phyloP scores from a whole-genome alignment of 2,113 vertebrate species.

The Colius striatus region DNA sequence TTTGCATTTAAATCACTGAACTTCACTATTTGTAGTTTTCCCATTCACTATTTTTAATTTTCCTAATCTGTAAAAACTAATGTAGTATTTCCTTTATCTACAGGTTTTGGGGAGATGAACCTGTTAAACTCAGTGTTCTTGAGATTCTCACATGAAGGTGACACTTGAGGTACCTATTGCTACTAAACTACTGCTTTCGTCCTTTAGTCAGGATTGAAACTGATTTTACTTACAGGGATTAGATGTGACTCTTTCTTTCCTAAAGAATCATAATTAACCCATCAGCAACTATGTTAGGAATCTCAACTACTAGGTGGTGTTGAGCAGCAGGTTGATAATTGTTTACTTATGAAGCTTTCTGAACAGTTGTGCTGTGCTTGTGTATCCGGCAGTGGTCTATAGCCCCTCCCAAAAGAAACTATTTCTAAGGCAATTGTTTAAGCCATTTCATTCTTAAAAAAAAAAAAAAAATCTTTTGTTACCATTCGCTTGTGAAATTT shows the following conservation, averaged over 20 bases:
- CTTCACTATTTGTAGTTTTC: background rate
- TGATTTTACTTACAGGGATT: background rate
- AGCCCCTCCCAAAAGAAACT: background rate
- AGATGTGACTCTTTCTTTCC: background rate
- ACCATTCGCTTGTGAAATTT: background rate
- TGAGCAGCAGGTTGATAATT: background rate
- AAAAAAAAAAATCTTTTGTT: background rate
- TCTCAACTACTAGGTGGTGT: background rate
- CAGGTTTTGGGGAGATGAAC: background rate
- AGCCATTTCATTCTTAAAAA: background rate
- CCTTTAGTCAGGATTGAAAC: background rate
- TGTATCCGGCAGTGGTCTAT: background rate
- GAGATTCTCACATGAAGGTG: background rate
- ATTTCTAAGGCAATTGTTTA: background rate
- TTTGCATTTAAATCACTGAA: background rate
- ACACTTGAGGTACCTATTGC: background rate
- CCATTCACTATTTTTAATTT: background rate
- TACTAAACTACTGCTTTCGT: background rate
- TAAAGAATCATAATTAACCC: background rate
- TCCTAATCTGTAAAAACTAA: background rate
- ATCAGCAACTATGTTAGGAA: background rate
- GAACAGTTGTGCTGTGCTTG: background rate
- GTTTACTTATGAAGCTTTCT: background rate
- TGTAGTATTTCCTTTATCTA: background rate
- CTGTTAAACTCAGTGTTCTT: background rate